Evolutionary conservation across 2,888 invertebrate species (phyloP).

Genomic region (Dichetophora obliterata): DNA sequence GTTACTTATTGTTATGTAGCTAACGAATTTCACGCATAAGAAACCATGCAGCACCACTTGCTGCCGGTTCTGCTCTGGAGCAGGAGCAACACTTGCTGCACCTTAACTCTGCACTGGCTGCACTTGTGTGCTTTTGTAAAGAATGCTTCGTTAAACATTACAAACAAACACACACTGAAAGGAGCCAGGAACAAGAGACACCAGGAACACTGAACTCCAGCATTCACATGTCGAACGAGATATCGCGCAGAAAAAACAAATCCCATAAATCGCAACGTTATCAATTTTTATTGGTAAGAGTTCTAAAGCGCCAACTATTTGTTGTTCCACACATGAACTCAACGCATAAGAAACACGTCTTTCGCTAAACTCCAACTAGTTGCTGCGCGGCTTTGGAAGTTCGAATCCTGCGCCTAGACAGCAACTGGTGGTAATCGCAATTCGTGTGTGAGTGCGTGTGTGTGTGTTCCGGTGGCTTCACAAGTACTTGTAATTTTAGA

Average conservation of each 20-base stretch:
- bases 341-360: background rate
- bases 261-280: slow-evolving; percentile 9
- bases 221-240: background rate
- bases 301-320: background rate
- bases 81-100: background rate
- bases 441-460: background rate
- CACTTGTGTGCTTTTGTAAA: too few species aligned
- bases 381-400: background rate
- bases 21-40: too few species aligned
- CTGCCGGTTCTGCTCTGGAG: background rate
- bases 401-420: background rate
- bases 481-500: slow-evolving; percentile 28
- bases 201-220: too few species aligned
- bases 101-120: background rate
- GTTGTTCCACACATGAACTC: background rate
- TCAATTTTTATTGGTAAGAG: slow-evolving; percentile 15
- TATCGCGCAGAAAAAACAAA: background rate
- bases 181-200: too few species aligned
- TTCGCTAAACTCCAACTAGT: background rate
- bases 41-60: too few species aligned
- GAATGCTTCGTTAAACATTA: too few species aligned
- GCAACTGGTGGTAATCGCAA: background rate
- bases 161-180: too few species aligned
- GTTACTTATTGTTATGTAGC: too few species aligned
- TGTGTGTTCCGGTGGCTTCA: background rate